Base-by-base conservation (phyloP, 1,140 invertebrate genomes). In the Drosophila miranda region DNA sequence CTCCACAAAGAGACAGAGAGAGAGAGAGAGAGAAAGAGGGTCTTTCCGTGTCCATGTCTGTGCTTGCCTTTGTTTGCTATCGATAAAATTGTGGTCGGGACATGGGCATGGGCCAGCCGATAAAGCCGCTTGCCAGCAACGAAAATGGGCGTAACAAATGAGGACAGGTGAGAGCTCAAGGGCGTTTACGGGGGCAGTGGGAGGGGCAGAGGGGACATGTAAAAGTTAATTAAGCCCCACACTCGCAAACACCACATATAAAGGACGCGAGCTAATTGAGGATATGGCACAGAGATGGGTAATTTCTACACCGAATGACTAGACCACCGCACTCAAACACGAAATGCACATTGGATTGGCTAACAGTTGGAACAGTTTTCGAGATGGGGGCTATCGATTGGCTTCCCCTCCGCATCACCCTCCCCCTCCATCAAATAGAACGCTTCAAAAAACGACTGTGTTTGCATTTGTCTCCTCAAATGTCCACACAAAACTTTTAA, bases 151-250 rank as follows among this genome's bases (percentile, higher is more conserved):
- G 59, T 74, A 51, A 68, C 76, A 80, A 69, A 75, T 63, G 61
- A 48, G 46, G 43, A 62, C 69, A 48, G 71, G 63, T 51, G 52
- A 38, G 63, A 53, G 6, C 53, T 44, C 56, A 43, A 44, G 69
- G 59, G 74, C 57, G 76, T 42, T 50, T 19, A 14, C 23, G 41
- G 9, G 16, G 19, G 58, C 49, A 61, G 59, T 58, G 61, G 60
- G 53, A 67, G 43, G 68, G 69, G 28, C 8, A 19, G n/a, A 9
- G 42, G 38, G 67, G 48, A 71, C 69, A 76, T 87, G 83, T 86
- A 87, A 86, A 87, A 87, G 82, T 87, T 87, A 87, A 87, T 87
- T 86, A 87, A 75, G 78, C 82, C 50, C 69, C 72, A 67, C 63
- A 28, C 50, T 9, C 52, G 63, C 26, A 9, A 16, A 16, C 50